These are phyloP conservation scores for Taurulus bubalis DNA, from an alignment of 2,113 vertebrate species.

Conservation along the genomic window DNA sequence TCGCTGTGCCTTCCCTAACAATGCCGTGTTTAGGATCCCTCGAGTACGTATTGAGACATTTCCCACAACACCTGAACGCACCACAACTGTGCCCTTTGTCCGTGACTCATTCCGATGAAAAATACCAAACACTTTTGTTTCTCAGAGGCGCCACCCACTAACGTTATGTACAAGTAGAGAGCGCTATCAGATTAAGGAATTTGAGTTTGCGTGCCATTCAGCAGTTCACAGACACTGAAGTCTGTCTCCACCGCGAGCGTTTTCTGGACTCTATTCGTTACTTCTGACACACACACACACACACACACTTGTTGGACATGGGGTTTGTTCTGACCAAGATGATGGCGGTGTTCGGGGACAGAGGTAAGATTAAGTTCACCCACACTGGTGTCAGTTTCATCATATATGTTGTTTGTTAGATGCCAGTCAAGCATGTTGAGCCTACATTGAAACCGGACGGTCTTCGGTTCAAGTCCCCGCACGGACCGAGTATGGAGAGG, in stretches of 20 bases:
- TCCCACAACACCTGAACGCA: slow-evolving; percentile 37
- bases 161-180: background rate
- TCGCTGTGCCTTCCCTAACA: background rate
- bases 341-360: slow-evolving; percentile 84
- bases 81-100: background rate
- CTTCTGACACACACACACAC: background rate
- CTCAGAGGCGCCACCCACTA: slow-evolving; percentile 42
- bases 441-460: background rate
- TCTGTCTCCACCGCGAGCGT: background rate
- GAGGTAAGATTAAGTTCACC: slow-evolving; percentile 67
- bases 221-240: background rate
- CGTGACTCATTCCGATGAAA: slow-evolving; percentile 8
- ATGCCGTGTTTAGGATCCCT: background rate
- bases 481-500: too few relatives aligned
- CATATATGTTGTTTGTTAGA: background rate
- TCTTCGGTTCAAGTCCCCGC: background rate
- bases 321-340: slow-evolving; percentile 83
- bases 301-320: slow-evolving; percentile 65
- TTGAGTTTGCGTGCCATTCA: slow-evolving; percentile 10
- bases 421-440: background rate
- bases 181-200: background rate
- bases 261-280: background rate
- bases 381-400: background rate
- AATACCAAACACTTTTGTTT: background rate
- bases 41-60: background rate